Conservation (phyloP, 1,140 invertebrate species). For the Neotoxoptera formosana region DNA sequence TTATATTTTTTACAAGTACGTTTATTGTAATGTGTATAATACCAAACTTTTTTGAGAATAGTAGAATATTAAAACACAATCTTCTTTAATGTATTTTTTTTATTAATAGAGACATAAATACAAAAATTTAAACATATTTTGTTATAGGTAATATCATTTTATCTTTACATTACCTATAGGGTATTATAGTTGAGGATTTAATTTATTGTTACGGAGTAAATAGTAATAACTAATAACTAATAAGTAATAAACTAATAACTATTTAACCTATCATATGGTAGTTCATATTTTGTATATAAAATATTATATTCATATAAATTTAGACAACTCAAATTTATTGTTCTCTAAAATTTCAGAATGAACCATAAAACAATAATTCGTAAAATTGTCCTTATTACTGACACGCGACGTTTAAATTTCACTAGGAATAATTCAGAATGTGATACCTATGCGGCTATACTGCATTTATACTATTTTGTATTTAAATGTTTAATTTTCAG, state of each 20-base stretch:
- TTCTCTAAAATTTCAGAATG: too few relatives aligned
- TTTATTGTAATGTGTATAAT: neutral
- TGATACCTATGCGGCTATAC: neutral
- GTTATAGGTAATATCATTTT: neutral
- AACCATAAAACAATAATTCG: too few relatives aligned
- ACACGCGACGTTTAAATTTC: neutral
- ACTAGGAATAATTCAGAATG: neutral
- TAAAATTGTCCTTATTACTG: too few relatives aligned
- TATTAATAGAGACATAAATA: neutral
- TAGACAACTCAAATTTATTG: too few relatives aligned
- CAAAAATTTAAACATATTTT: neutral
- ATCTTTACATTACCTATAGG: too few relatives aligned
- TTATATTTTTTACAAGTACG: neutral
- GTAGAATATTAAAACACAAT: neutral
- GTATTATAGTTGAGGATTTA: too few relatives aligned
- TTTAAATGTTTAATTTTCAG: neutral
- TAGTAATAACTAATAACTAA: too few relatives aligned
- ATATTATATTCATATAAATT: too few relatives aligned
- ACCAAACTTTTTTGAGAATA: neutral
- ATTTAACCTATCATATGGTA: too few relatives aligned
- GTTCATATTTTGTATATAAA: too few relatives aligned
- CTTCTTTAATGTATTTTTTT: neutral
- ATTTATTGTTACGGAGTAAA: too few relatives aligned
- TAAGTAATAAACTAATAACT: too few relatives aligned
- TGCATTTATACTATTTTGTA: neutral